Evolutionary conservation across 1,140 invertebrate genomes (phyloP).

Genomic region (Rhynchophorus ferrugineus): DNA sequence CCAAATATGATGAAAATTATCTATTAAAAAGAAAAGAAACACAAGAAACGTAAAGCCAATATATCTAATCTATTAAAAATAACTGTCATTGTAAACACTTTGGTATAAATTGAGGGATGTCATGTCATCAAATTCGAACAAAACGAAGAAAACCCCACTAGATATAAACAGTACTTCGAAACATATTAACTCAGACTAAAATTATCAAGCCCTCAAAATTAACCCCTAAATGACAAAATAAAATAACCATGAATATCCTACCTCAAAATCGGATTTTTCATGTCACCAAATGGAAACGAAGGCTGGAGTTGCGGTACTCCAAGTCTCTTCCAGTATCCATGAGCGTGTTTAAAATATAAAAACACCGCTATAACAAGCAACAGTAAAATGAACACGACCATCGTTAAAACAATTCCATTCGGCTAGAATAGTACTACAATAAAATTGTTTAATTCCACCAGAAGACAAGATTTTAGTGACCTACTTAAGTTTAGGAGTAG

Average conservation of each 20-base stretch:
- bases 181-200: not conserved
- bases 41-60: not conserved
- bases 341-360: conserved; percentile 29
- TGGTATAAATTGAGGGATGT: not conserved
- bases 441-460: too few relatives aligned
- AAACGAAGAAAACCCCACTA: not conserved
- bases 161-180: not conserved
- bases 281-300: conserved; percentile 37
- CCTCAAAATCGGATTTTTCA: conserved; percentile 31
- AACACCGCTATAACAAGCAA: too few relatives aligned
- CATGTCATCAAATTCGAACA: not conserved
- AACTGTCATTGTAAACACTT: too few relatives aligned
- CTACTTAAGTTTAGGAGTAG: too few relatives aligned
- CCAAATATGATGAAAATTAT: too few relatives aligned
- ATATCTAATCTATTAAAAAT: too few relatives aligned
- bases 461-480: too few relatives aligned
- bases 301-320: conserved; percentile 39
- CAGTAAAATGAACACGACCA: too few relatives aligned
- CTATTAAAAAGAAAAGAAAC: not conserved
- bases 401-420: too few relatives aligned
- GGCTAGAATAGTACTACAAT: too few relatives aligned
- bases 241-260: not conserved
- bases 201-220: not conserved
- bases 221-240: not conserved
- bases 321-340: conserved; percentile 39